Percentiles rank a stretch among this genome's conserved stretches.
phyloP scores from a whole-genome alignment of 1,140 invertebrate genomes.

The Magallana angulata region DNA sequence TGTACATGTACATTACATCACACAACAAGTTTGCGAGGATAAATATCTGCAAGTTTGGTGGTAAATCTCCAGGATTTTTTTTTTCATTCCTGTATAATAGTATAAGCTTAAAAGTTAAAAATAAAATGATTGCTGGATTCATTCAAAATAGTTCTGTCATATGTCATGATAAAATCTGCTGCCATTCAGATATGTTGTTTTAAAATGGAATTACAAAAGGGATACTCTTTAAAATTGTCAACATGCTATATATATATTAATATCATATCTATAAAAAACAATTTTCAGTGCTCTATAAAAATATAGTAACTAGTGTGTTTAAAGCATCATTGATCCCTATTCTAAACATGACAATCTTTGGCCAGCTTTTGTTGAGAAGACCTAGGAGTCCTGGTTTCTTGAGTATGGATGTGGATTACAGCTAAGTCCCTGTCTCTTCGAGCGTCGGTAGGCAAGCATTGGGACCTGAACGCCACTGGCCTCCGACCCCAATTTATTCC shows the following conservation, averaged over 20 bases:
- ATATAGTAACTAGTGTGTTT: background rate
- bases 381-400: conserved; percentile 20
- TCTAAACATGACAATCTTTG: background rate
- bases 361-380: background rate
- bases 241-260: background rate
- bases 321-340: background rate
- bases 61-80: no score
- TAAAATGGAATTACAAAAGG: background rate
- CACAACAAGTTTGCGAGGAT: no score
- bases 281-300: background rate
- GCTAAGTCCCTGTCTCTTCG: conserved; percentile 68
- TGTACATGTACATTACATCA: no score
- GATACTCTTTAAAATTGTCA: background rate
- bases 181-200: background rate
- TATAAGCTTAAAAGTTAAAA: no score
- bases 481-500: conserved; percentile 73
- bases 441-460: conserved; percentile 62
- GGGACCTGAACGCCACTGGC: conserved; percentile 73
- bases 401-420: conserved; percentile 42
- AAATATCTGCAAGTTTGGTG: no score
- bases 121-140: no score
- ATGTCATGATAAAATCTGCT: background rate
- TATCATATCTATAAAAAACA: background rate
- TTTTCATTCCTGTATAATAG: no score
- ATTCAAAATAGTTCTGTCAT: background rate